Percentiles rank a stretch among this genome's conserved stretches.
These are phyloP conservation scores for Gymnodraco acuticeps DNA, from an alignment of 2,797 vertebrate genomes.

Conservation along the genomic window DNA sequence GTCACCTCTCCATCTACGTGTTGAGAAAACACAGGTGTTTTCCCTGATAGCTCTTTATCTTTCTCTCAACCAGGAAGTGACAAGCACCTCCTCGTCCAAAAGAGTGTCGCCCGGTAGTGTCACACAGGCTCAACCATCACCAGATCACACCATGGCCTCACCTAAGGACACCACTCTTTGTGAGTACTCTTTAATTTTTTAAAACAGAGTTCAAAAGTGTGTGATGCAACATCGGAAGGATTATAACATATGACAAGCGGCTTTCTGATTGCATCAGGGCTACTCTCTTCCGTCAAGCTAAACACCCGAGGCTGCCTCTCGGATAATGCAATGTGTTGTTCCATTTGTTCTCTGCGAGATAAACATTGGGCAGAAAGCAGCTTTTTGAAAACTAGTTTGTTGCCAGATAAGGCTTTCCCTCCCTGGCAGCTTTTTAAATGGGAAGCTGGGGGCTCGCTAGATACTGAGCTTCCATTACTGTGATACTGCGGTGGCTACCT, in stretches of 20 bases:
- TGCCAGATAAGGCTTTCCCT: constrained; percentile 66
- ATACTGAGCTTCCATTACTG: constrained; percentile 64
- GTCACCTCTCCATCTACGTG: constrained; percentile 33
- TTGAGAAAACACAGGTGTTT: constrained; percentile 63
- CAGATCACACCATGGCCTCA: constrained; percentile 60
- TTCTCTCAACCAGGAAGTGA: constrained; percentile 68
- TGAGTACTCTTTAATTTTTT: constrained; percentile 61
- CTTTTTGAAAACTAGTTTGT: constrained; percentile 60
- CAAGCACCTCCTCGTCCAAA: constrained; percentile 44
- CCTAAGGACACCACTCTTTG: constrained; percentile 39
- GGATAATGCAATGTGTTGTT: constrained; percentile 53
- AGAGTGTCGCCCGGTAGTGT: constrained; percentile 35
- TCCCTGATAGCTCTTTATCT: constrained; percentile 57
- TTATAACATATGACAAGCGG: background rate
- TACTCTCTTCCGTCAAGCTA: constrained; percentile 36
- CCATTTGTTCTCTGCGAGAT: constrained; percentile 64
- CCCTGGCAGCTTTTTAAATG: constrained; percentile 66
- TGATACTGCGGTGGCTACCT: constrained; percentile 55
- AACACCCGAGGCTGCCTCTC: constrained; percentile 8
- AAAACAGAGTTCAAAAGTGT: background rate
- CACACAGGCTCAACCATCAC: constrained; percentile 27
- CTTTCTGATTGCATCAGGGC: constrained; percentile 52
- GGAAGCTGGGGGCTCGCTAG: constrained; percentile 46
- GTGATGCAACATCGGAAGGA: constrained; percentile 18
- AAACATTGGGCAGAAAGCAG: constrained; percentile 67